These are phyloP conservation scores for Esox masquinongy DNA, from an alignment of 2,797 vertebrate species.

Conservation along the genomic window DNA sequence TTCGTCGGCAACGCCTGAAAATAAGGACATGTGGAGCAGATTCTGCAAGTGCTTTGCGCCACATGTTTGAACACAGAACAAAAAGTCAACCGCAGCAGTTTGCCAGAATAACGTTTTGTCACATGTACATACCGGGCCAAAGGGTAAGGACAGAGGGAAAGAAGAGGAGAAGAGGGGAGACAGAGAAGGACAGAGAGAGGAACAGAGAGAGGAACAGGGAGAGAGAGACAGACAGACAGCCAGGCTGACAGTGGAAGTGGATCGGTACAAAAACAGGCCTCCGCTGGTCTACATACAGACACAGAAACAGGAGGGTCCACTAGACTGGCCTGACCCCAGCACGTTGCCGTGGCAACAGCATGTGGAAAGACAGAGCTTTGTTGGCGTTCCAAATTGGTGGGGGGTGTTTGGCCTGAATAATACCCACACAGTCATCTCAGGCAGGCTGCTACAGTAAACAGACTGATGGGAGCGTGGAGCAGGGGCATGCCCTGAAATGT, in stretches of 20 bases:
- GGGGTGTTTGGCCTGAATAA: background rate
- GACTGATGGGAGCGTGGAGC: constrained; percentile 12
- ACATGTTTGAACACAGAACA: constrained; percentile 14
- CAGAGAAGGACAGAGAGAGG: constrained; percentile 21
- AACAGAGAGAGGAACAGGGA: constrained; percentile 22
- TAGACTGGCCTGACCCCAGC: constrained; percentile 64
- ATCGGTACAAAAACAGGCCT: background rate
- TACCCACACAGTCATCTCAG: constrained; percentile 4
- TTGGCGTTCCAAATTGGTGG: constrained; percentile 58
- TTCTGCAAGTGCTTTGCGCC: constrained; percentile 18
- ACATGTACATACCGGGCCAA: constrained; percentile 7
- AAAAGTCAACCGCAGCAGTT: constrained; percentile 9
- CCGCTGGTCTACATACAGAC: constrained; percentile 23
- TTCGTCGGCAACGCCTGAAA: constrained; percentile 22
- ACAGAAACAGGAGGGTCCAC: constrained; percentile 55
- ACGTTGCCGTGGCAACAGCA: constrained; percentile 69
- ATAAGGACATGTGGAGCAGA: constrained; percentile 41
- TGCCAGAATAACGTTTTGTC: constrained; percentile 3
- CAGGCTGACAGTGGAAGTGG: constrained; percentile 11
- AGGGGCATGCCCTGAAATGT: constrained; percentile 12
- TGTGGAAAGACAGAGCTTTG: constrained; percentile 49
- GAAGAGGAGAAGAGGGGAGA: background rate
- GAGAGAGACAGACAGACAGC: constrained; percentile 31
- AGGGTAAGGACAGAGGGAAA: background rate
- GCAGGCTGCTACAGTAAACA: background rate